These are phyloP conservation scores for Melanotaenia parkinsoni DNA, from an alignment of 2,797 vertebrate genomes.

Conservation along the genomic window DNA sequence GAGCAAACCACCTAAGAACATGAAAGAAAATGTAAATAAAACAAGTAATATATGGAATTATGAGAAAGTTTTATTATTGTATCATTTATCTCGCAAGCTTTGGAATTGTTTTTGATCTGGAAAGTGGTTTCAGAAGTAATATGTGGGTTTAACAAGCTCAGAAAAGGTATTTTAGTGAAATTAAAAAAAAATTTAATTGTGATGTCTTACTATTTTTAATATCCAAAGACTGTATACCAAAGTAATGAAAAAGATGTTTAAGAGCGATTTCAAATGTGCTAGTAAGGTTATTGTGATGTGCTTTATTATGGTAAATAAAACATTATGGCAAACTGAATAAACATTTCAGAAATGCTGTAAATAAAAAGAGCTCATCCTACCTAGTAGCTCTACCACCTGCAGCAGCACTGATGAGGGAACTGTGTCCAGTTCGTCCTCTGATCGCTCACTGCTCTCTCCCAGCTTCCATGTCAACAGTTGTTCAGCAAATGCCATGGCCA, in stretches of 20 bases:
- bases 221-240: neutral
- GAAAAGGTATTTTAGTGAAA: neutral
- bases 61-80: neutral
- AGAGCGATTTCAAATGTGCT: neutral
- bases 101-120: conserved; percentile 3
- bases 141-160: neutral
- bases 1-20: conserved; percentile 88
- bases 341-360: neutral
- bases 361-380: conserved; percentile 76
- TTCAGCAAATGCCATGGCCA: conserved; percentile 96
- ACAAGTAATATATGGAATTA: neutral
- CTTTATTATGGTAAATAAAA: neutral
- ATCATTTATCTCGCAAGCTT: neutral
- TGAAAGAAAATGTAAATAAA: conserved; percentile 6
- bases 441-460: conserved; percentile 84
- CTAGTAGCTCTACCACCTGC: conserved; percentile 94
- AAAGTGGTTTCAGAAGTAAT: neutral
- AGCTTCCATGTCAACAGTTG: conserved; percentile 94
- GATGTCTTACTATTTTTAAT: neutral
- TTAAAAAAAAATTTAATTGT: neutral
- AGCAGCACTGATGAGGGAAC: conserved; percentile 92
- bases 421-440: conserved; percentile 92
- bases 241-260: neutral
- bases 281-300: neutral
- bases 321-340: neutral